Evolutionary conservation across 2,888 invertebrate species (phyloP).

Genomic region (Palloptera scutellata): DNA sequence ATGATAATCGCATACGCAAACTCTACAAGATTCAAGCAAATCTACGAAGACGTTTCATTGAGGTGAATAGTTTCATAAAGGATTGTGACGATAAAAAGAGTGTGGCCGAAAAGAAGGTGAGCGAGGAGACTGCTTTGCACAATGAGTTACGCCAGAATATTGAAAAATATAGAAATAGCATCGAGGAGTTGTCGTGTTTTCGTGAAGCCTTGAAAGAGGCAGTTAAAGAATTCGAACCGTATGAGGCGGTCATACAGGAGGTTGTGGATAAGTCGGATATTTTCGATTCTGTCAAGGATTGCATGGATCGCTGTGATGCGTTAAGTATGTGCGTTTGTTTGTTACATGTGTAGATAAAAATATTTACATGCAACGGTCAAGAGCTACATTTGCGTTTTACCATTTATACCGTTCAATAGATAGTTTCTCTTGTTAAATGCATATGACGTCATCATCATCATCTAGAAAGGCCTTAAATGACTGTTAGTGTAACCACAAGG

Average conservation of each 20-base stretch:
- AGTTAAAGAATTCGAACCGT: conserved; percentile 56
- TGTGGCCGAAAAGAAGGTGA: conserved; percentile 53
- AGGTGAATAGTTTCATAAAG: conserved; percentile 60
- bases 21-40: conserved; percentile 53
- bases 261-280: conserved; percentile 55
- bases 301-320: conserved; percentile 62
- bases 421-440: no score
- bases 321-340: conserved; percentile 55
- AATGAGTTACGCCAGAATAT: conserved; percentile 48
- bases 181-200: conserved; percentile 49
- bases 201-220: conserved; percentile 50
- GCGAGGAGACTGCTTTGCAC: conserved; percentile 52
- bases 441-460: no score
- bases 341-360: no score
- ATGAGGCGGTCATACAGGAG: conserved; percentile 57
- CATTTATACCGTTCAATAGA: no score
- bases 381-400: no score
- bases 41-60: conserved; percentile 58
- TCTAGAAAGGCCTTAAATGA: no score
- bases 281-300: conserved; percentile 59
- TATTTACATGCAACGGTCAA: no score
- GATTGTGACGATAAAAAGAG: conserved; percentile 60
- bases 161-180: conserved; percentile 44
- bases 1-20: conserved; percentile 53
- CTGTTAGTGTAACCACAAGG: no score